Conservation (phyloP, 2,797 vertebrate species). For the Lagorchestes hirsutus region DNA sequence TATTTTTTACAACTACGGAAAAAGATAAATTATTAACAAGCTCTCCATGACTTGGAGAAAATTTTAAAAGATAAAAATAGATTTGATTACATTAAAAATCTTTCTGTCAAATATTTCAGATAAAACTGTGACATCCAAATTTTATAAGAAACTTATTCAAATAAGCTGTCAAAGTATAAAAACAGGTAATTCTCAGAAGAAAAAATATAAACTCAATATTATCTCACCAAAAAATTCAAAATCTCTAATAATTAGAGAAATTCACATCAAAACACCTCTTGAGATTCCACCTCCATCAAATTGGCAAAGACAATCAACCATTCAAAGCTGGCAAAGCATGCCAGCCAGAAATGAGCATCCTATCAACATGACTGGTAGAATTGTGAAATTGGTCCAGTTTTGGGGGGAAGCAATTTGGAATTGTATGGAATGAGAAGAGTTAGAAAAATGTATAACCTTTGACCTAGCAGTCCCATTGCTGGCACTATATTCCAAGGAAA, state of each 20-base stretch:
- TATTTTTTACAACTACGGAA: neutral
- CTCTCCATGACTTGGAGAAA: neutral
- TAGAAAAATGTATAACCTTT: neutral
- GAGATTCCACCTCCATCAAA: neutral
- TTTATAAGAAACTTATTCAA: neutral
- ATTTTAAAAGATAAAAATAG: neutral
- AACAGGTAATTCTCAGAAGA: neutral
- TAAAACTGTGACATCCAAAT: neutral
- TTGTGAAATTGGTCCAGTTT: neutral
- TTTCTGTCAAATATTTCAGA: neutral
- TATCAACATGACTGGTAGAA: neutral
- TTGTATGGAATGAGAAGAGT: neutral
- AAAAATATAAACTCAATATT: neutral
- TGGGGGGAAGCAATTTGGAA: neutral
- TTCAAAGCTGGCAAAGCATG: neutral
- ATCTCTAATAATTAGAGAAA: neutral
- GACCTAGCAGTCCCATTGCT: neutral
- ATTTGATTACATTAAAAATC: neutral
- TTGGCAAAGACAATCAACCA: neutral
- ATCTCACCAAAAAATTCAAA: neutral
- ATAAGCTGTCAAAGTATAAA: neutral
- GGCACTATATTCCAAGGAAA: neutral
- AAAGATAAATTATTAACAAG: neutral
- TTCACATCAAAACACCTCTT: neutral
- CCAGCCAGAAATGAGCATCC: neutral